Evolutionary conservation across 2,888 invertebrate genomes (phyloP).

Genomic region (Synanthedon formicaeformis): DNA sequence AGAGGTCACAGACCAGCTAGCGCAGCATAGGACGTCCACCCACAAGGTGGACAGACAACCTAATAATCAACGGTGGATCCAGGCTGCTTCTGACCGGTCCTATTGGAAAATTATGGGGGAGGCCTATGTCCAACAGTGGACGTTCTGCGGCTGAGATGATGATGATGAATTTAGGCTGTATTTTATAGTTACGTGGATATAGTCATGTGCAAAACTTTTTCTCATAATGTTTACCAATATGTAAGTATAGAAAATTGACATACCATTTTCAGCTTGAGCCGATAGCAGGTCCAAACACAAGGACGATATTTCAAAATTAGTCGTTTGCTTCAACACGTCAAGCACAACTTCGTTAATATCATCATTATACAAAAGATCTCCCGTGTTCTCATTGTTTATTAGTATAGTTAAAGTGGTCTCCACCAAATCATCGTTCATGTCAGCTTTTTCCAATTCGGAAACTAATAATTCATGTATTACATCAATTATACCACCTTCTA

Average conservation of each 20-base stretch:
- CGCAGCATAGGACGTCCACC: too few relatives aligned
- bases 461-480: constrained; percentile 64
- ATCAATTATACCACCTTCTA: constrained; percentile 66
- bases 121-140: too few relatives aligned
- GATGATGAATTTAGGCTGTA: too few relatives aligned
- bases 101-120: too few relatives aligned
- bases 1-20: too few relatives aligned
- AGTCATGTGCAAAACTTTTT: too few relatives aligned
- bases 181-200: too few relatives aligned
- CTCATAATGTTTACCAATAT: too few relatives aligned
- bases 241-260: constrained; percentile 4
- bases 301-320: constrained; percentile 79
- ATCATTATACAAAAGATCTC: constrained; percentile 69
- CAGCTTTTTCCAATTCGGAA: constrained; percentile 53
- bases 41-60: too few relatives aligned
- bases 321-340: constrained; percentile 73
- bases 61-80: too few relatives aligned
- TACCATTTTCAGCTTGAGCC: constrained; percentile 82
- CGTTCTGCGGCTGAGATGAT: too few relatives aligned
- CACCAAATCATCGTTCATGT: constrained; percentile 68
- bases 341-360: constrained; percentile 72
- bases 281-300: constrained; percentile 82
- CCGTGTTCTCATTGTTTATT: constrained; percentile 73
- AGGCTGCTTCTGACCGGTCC: too few relatives aligned
- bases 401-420: constrained; percentile 71